Evolutionary conservation across 1,140 invertebrate genomes (phyloP), one percentile per base, ranked within the genome.

Genomic region (Drosophila mayri): DNA sequence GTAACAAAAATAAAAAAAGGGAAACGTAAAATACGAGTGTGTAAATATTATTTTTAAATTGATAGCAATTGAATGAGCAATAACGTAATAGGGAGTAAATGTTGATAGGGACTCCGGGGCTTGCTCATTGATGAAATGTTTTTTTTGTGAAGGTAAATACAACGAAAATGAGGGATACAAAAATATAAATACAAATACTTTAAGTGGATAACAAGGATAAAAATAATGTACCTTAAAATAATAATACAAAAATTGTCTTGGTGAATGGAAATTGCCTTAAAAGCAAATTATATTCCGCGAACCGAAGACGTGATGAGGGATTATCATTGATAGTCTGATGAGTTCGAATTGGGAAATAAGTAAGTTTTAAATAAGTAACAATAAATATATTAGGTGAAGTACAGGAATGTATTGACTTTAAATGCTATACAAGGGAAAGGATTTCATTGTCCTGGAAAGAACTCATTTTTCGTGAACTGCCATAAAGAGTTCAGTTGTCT

Each of bases 31-130:
- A 87, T 75, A 76, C 61, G 76, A 50, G 83, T 88, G 84, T 83
- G 79, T 77, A 87, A 88, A 87, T 88, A 87, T 79, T 83, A 72
- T 83, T 88, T 79, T 80, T 71, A 88, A 87, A 88, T 87, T 87
- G 83, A 84, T 82, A 77, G 67, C 80, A 80, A 84, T 80, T 80
- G 63, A 77, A 84, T 87, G 66, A 79, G 81, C 83, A 88, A 79
- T 83, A 88, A 88, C 61, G 68, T 86, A 86, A 86, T 63, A 79
- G 62, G 50, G 70, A 52, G 76, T 82, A 77, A 79, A 76, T 61
- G 83, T 38, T 35, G 70, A 75, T 67, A 66, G 43, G 52, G 35
- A 58, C 20, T 37, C 44, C 4, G 8, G 37, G 20, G 9, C 4
- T 32, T 14, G 32, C 25, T 28, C 37, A 52, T 67, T 71, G 41